Conservation (phyloP, 2,113 vertebrate species). For the Tympanuchus pallidicinctus region DNA sequence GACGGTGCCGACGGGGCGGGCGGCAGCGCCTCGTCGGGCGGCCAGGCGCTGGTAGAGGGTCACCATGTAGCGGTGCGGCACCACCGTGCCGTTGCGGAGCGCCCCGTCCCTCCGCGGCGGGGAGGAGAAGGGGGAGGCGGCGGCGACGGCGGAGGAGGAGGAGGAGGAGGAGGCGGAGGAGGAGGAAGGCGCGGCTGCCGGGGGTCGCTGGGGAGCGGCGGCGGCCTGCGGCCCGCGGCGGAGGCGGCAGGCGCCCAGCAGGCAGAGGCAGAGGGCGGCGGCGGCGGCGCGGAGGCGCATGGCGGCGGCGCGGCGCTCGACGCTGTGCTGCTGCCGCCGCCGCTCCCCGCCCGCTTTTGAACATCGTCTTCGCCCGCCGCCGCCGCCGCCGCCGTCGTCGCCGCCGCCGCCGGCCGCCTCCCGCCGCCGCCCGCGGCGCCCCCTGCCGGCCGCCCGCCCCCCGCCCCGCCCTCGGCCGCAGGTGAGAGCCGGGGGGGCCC, state of each 20-base stretch:
- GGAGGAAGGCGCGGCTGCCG: constrained; percentile 27
- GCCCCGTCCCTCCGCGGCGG: not conserved
- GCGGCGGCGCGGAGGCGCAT: not conserved
- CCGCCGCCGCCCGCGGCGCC: too few species aligned
- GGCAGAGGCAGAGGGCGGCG: constrained; percentile 57
- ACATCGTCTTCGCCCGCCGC: not conserved
- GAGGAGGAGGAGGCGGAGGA: constrained; percentile 6
- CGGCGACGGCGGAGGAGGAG: not conserved
- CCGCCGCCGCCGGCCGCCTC: too few species aligned
- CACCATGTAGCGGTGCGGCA: constrained; percentile 87
- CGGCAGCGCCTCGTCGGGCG: constrained; percentile 30
- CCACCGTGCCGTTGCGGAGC: constrained; percentile 75
- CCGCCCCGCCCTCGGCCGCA: too few species aligned
- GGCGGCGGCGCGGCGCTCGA: not conserved
- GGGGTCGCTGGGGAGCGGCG: constrained; percentile 29
- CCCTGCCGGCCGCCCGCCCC: too few species aligned
- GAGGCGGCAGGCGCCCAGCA: constrained; percentile 64
- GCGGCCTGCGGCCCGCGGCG: constrained; percentile 51
- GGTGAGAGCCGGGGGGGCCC: too few species aligned
- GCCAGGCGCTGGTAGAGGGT: constrained; percentile 82
- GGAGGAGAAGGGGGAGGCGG: constrained; percentile 23
- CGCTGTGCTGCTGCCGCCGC: not conserved
- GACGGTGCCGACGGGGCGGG: constrained; percentile 79
- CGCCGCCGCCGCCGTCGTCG: not conserved
- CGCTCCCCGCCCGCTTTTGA: constrained; percentile 13